phyloP scores from a whole-genome alignment of 1,140 invertebrate genomes.

The Aphaenogaster rudis region DNA sequence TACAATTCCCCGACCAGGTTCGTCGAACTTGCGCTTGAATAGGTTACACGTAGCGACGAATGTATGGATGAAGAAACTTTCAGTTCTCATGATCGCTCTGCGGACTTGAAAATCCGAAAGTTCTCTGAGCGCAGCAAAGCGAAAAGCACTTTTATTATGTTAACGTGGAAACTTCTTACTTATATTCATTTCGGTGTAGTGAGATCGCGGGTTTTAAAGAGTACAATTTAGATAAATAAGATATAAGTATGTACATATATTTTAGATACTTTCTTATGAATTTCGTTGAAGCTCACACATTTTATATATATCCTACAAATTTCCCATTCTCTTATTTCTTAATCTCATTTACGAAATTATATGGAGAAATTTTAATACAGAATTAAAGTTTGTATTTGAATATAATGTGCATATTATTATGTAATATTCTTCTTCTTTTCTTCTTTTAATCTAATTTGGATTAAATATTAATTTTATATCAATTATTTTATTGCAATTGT shows the following conservation, averaged over 20 bases:
- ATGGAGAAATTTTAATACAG: neutral
- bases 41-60: conserved; percentile 60
- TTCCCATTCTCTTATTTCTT: neutral
- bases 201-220: conserved; percentile 20
- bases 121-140: conserved; percentile 19
- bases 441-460: neutral
- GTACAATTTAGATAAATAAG: conserved; percentile 36
- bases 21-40: conserved; percentile 59
- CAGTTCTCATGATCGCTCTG: conserved; percentile 38
- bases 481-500: neutral
- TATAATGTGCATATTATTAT: neutral
- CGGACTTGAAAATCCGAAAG: conserved; percentile 59
- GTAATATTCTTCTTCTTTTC: neutral
- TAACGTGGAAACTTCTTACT: conserved; percentile 40
- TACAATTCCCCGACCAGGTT: conserved; percentile 51
- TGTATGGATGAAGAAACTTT: conserved; percentile 59
- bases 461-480: neutral
- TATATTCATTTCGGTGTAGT: conserved; percentile 19
- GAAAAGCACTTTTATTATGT: conserved; percentile 56
- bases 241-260: neutral
- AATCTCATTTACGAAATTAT: neutral
- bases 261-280: neutral
- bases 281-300: neutral
- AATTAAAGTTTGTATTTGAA: neutral
- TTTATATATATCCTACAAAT: neutral